These are phyloP conservation scores for Cepaea hortensis DNA, from an alignment of 2,888 invertebrate species.

Conservation along the genomic window DNA sequence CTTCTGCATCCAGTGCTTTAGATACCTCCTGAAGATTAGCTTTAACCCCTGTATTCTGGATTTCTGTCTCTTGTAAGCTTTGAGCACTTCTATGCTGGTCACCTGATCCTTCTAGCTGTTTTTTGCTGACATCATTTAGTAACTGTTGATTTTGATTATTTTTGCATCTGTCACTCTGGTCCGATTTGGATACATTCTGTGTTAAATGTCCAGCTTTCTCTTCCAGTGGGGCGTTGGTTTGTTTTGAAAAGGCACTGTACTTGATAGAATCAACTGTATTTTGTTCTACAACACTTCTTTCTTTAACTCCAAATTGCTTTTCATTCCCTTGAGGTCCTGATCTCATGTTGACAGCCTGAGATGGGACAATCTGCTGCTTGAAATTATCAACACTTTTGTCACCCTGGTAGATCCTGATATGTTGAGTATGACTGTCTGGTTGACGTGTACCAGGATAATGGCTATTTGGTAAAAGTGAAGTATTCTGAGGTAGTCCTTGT, in stretches of 20 bases:
- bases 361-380: slow-evolving; percentile 22
- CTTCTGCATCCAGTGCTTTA: neutral
- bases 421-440: too few species aligned
- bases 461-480: neutral
- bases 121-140: neutral
- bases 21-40: neutral
- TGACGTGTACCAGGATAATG: neutral
- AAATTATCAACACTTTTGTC: slow-evolving; percentile 15
- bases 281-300: neutral
- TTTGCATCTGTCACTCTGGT: neutral
- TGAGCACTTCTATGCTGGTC: neutral
- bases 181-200: neutral
- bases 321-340: neutral
- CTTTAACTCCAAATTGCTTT: neutral
- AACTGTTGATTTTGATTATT: neutral
- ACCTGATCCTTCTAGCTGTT: too few species aligned
- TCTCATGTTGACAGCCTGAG: slow-evolving; percentile 26
- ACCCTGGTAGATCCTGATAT: neutral
- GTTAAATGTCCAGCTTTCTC: neutral
- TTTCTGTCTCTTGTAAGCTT: neutral
- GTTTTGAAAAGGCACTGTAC: slow-evolving; percentile 7
- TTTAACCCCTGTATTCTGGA: neutral
- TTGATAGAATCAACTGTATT: slow-evolving; percentile 18
- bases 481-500: neutral
- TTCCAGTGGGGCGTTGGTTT: slow-evolving; percentile 15